Percentiles rank a stretch among this genome's conserved stretches.
phyloP scores from a whole-genome alignment of 37 sponge, comb jelly and placozoan genomes.

The Diacarnus erythraeanus region DNA sequence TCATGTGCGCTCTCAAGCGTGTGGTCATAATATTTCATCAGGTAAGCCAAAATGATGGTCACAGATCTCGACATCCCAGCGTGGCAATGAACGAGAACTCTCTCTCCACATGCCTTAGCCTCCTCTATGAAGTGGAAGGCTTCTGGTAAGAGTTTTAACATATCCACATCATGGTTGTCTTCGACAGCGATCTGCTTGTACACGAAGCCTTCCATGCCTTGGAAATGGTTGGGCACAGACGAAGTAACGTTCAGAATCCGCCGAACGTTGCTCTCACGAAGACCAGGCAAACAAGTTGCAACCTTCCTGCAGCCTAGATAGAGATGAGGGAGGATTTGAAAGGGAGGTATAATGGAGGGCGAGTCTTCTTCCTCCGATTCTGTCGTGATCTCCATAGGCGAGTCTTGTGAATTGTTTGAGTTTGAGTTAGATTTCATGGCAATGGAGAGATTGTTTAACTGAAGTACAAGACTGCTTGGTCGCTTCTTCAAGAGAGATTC shows the following conservation, averaged over 20 bases:
- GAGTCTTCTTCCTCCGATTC: background rate
- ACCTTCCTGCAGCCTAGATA: constrained; percentile 67
- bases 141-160: constrained; percentile 60
- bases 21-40: constrained; percentile 74
- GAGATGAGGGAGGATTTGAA: constrained; percentile 63
- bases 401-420: background rate
- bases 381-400: constrained; percentile 10
- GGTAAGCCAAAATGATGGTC: constrained; percentile 85
- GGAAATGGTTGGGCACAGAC: constrained; percentile 32
- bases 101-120: constrained; percentile 54
- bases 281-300: constrained; percentile 24
- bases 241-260: constrained; percentile 68
- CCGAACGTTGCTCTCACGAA: constrained; percentile 29
- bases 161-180: constrained; percentile 72
- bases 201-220: constrained; percentile 22
- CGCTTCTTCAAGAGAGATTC: constrained; percentile 24
- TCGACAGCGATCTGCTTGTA: constrained; percentile 90
- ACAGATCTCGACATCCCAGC: constrained; percentile 91
- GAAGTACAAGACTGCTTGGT: constrained; percentile 57
- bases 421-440: background rate
- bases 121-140: constrained; percentile 89
- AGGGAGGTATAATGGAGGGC: constrained; percentile 24
- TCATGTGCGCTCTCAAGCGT: constrained; percentile 81
- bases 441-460: constrained; percentile 33
- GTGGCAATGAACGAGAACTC: constrained; percentile 88